Evolutionary conservation across 2,113 vertebrate genomes (phyloP).

Genomic region (Miniopterus natalensis): DNA sequence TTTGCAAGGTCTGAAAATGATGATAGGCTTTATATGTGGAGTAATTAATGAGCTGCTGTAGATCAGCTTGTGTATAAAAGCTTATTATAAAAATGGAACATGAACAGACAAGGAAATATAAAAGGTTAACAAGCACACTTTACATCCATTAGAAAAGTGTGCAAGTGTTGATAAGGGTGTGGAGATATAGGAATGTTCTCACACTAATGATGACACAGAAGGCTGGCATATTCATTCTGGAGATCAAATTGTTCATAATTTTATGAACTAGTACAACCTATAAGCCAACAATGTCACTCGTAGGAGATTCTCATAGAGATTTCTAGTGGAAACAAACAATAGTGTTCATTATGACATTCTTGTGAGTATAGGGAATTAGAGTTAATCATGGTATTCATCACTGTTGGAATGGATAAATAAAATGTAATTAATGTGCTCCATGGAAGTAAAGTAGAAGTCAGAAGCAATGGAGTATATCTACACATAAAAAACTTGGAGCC

Average conservation of each 20-base stretch:
- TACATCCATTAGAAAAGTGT: neutral
- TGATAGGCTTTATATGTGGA: neutral
- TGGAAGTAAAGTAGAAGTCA: neutral
- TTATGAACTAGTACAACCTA: neutral
- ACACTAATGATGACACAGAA: neutral
- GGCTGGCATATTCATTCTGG: neutral
- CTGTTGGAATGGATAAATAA: neutral
- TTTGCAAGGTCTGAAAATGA: neutral
- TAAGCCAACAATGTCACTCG: neutral
- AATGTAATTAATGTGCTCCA: neutral
- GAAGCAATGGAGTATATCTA: neutral
- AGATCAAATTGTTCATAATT: neutral
- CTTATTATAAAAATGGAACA: slow-evolving; percentile 10
- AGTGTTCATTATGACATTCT: neutral
- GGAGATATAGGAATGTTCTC: too few relatives aligned
- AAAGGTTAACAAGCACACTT: neutral
- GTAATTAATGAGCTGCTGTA: neutral
- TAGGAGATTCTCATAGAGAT: neutral
- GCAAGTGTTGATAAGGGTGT: neutral
- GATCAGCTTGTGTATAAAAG: neutral
- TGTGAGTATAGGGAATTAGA: neutral
- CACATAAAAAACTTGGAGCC: neutral
- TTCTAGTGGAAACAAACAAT: neutral
- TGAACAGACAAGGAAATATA: neutral
- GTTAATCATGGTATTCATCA: neutral